Conservation (phyloP, 2,797 vertebrate species). For the Avahi laniger region DNA sequence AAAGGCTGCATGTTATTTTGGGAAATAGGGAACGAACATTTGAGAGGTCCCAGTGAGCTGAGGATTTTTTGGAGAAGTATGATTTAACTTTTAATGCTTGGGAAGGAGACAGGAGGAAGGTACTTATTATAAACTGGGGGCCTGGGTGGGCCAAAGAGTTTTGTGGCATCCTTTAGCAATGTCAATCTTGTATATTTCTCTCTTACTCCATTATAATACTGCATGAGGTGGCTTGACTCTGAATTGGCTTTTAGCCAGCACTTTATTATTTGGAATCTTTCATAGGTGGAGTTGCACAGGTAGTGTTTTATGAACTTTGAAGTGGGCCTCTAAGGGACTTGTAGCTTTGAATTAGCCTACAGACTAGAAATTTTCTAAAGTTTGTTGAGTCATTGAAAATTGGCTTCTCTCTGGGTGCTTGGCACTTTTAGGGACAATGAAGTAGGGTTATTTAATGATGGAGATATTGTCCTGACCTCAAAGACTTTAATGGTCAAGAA, state of each 20-base stretch:
- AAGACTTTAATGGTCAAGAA: not conserved
- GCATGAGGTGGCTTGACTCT: not conserved
- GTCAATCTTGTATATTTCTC: not conserved
- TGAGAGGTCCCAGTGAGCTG: not conserved
- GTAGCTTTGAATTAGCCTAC: not conserved
- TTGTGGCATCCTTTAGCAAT: not conserved
- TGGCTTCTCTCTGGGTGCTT: not conserved
- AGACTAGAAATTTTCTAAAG: not conserved
- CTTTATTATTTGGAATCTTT: not conserved
- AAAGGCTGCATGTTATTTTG: slow-evolving; percentile 52
- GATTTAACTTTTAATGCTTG: not conserved
- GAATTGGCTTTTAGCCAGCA: slow-evolving; percentile 5
- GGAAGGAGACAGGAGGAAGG: not conserved
- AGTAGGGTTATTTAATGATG: not conserved
- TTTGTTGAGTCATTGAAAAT: not conserved
- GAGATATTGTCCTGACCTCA: not conserved
- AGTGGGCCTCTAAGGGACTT: not conserved
- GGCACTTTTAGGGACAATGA: not conserved
- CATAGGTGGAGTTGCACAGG: not conserved
- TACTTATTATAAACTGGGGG: not conserved
- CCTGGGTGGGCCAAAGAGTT: not conserved
- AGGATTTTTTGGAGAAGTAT: not conserved
- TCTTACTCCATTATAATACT: not conserved
- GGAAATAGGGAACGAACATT: not conserved
- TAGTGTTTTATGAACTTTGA: slow-evolving; percentile 26